Base-by-base conservation (phyloP, 2,113 vertebrate species). In the Perca schrenkii region DNA sequence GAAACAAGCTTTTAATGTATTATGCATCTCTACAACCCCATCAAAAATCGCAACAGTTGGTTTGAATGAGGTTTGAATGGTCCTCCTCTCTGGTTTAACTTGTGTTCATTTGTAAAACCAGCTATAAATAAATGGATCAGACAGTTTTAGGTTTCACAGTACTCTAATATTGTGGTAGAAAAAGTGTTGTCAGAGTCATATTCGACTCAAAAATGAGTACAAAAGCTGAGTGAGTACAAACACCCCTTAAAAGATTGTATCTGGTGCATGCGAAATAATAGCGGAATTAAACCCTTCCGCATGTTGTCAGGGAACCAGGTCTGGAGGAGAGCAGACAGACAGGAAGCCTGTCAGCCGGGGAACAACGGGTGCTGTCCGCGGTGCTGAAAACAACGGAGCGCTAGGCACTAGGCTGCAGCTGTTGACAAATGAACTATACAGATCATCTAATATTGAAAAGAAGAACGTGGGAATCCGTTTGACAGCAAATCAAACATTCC, bases 291-390 rank as follows among this genome's bases (percentile, higher is more conserved):
- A 43, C 36, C 46, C 53, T 19, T 21, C 12, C 10, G 34, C 52
- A 22, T 46, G 34, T 34, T 10, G 31, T 28, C 36, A 22, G 16
- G 21, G 46, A 16, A 17, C 12, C 46, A 2, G 16, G 5, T 21
- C 3, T 28, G 11, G 8, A 58, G 57, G 28, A 10, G 49, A 46
- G 19, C 63, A n/a, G 54, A 22, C 47, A 15, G 50, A 19, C 43
- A n/a, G 19, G 4, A 58, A 34, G 47, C 31, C 58, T 14, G 50
- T 13, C 31, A 58, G 54, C 16, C 17, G 3, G 25, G 52, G 22
- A 67, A 71, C 77, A 54, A 74, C 34, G 68, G 63, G 63, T 62
- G 80, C 93, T 95, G 87, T 94, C 94, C 91, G 43, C 17, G 89
- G 94, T 95, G 80, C 94, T 95, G 92, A 94, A 92, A 86, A 25